Conservation (phyloP, 2,113 vertebrate genomes). For the Phycodurus eques region DNA sequence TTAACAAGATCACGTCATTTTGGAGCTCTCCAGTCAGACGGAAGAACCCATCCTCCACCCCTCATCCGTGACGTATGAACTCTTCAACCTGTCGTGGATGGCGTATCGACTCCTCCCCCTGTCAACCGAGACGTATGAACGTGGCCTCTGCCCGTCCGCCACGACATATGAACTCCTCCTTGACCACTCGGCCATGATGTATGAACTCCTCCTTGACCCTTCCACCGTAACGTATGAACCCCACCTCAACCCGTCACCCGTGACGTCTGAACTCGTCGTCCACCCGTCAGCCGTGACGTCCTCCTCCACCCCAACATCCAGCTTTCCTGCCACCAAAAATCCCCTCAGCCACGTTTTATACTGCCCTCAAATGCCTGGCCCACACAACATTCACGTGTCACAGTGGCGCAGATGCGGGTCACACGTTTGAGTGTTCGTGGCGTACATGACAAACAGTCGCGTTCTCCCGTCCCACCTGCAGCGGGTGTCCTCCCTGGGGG, state of each 20-base stretch:
- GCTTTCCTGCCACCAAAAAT: constrained; percentile 20
- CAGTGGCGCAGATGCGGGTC: constrained; percentile 14
- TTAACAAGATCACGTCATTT: constrained; percentile 35
- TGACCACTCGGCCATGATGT: background rate
- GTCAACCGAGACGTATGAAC: background rate
- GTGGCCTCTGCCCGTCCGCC: too few relatives aligned
- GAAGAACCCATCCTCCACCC: constrained; percentile 17
- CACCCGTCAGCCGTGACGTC: background rate
- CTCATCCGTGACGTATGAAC: background rate
- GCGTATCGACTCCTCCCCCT: background rate
- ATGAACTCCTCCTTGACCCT: background rate
- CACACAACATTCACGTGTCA: constrained; percentile 22
- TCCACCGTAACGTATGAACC: background rate
- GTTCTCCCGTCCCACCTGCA: constrained; percentile 61
- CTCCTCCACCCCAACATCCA: constrained; percentile 24
- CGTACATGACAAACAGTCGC: constrained; percentile 32
- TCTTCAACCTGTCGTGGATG: background rate
- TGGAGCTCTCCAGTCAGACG: constrained; percentile 33
- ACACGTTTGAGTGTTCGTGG: constrained; percentile 22
- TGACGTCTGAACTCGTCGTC: background rate
- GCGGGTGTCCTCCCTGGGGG: constrained; percentile 68
- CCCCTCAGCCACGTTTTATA: constrained; percentile 43
- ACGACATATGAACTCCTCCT: background rate
- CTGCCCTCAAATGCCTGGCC: background rate
- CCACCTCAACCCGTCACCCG: background rate